Base-by-base conservation (phyloP, 2,888 invertebrate species). In the Coremacera marginata region DNA sequence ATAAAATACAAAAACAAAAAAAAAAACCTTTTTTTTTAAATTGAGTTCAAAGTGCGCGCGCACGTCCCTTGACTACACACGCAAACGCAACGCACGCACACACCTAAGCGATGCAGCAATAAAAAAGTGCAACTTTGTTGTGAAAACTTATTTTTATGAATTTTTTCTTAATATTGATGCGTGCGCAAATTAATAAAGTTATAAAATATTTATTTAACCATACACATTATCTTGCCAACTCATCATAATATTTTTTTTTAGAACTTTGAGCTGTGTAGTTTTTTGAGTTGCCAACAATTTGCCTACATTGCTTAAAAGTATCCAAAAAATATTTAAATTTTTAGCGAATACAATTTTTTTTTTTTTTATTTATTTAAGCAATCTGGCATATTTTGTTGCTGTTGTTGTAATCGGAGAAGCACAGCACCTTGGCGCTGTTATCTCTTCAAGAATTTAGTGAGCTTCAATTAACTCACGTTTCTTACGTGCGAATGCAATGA, bases 21-120 rank as follows among this genome's bases (percentile, higher is more conserved):
- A 3, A 70, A 70, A 8, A 51, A 9, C n/a, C 44, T 49, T 19
- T 3, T 9, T 16, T 19, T 3, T 8, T 55, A 70, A 25, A 51
- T 11, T 16, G n/a, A 34, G 70, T 70, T 70, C 70, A 70, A 70
- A 51, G 27, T 51, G 70, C 49, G 70, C 70, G 70, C 70, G 70
- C 16, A 37, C 67, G 25, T 37, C 37, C 65, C 22, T 62, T 62
- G 5, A 11, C 19, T 14, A 62, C 37, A 63, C 34, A 27, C 60
- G 27, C 60, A 27, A 16, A 27, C 63, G 37, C 37, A 63, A 62
- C 16, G 57, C 63, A 31, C 63, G 63, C 19, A 16, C 52, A 16
- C 31, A 31, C 31, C 8, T 65, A 19, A 65, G 31, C 19, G n/a
- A 65, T 65, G 63, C 63, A 65, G 34, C 19, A 11, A 19, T 65